A percentile compares a stretch with the other conserved stretches of the same genome.
These are phyloP conservation scores for Hemiprocne comata DNA, from an alignment of 2,113 vertebrate genomes.

Conservation along the genomic window DNA sequence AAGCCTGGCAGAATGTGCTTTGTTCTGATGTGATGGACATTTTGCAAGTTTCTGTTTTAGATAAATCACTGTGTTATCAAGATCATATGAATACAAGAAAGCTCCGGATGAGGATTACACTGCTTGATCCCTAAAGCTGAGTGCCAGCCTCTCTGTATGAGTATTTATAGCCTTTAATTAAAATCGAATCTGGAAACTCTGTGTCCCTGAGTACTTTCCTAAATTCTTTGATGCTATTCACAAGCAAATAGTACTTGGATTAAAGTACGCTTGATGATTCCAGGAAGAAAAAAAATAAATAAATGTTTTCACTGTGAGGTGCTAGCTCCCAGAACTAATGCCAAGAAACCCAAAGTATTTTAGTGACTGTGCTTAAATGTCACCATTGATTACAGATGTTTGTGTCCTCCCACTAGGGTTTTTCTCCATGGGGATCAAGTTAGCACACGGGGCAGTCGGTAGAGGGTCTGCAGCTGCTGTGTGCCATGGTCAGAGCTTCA, in stretches of 20 bases:
- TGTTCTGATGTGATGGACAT: not conserved
- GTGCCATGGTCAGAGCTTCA: not conserved
- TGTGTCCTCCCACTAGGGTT: not conserved
- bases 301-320: not conserved
- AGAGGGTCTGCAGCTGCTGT: not conserved
- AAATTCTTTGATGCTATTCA: constrained; percentile 47
- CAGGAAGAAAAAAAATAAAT: not conserved
- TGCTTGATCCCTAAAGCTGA: constrained; percentile 41
- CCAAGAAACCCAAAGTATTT: constrained; percentile 15
- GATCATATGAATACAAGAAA: not conserved
- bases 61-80: constrained; percentile 20
- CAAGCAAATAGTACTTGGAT: constrained; percentile 22
- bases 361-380: not conserved
- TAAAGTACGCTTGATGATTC: constrained; percentile 18
- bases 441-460: not conserved
- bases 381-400: not conserved
- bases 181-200: not conserved
- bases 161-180: constrained; percentile 52
- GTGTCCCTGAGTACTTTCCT: not conserved
- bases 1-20: not conserved
- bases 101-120: constrained; percentile 29
- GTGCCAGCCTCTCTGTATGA: constrained; percentile 13
- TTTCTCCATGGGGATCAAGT: not conserved
- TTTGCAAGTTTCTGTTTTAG: constrained; percentile 7
- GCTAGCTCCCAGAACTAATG: not conserved